A percentile compares a stretch with the other conserved stretches of the same genome.
Conservation (phyloP, 2,888 invertebrate species). For the Chouioia cunea region DNA sequence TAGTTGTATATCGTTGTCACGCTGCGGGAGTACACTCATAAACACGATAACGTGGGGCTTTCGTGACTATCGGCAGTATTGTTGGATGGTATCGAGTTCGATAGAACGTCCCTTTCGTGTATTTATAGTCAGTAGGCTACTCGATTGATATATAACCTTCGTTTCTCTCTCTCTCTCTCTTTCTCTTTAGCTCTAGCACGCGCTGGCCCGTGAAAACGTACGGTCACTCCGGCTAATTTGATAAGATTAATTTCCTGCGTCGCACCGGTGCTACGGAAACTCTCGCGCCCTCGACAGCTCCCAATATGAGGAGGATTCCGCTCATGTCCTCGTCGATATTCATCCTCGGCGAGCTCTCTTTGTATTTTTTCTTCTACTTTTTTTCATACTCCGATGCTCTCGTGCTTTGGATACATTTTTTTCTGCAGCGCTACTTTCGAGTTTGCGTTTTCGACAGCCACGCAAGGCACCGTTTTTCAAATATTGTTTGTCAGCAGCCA, state of each 20-base stretch:
- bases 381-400: too few species aligned
- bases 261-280: neutral
- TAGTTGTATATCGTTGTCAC: neutral
- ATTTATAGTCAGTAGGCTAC: slow-evolving; percentile 46
- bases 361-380: too few species aligned
- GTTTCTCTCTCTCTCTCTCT: neutral
- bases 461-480: neutral
- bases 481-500: slow-evolving; percentile 7
- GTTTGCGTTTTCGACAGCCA: neutral
- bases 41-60: slow-evolving; percentile 1
- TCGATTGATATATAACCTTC: slow-evolving; percentile 29
- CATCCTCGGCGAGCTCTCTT: too few species aligned
- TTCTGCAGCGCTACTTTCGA: neutral
- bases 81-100: slow-evolving; percentile 45
- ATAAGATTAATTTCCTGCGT: slow-evolving; percentile 38
- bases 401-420: neutral
- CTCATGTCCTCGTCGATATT: too few species aligned
- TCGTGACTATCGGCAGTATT: slow-evolving; percentile 33
- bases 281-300: neutral
- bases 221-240: slow-evolving; percentile 37
- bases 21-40: neutral
- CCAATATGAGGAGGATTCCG: too few species aligned
- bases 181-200: neutral
- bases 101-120: slow-evolving; percentile 43
- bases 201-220: slow-evolving; percentile 39